A percentile compares a stretch with the other conserved stretches of the same genome.
Evolutionary conservation across 2,888 invertebrate species (phyloP).

Genomic region (Apoderus coryli): DNA sequence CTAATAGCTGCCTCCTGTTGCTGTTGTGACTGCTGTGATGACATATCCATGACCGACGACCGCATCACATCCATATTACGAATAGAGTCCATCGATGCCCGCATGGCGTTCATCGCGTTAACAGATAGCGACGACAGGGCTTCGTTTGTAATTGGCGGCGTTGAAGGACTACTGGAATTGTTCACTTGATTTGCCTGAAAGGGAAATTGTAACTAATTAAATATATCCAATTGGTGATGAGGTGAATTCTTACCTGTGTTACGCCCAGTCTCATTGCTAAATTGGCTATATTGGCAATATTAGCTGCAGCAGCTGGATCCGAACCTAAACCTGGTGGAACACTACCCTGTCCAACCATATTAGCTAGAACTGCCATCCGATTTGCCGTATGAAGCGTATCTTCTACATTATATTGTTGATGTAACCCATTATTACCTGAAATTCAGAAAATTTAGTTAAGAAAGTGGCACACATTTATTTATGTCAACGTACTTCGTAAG

Average conservation of each 20-base stretch:
- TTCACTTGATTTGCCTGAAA: conserved; percentile 33
- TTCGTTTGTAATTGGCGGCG: conserved; percentile 34
- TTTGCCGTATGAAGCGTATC: conserved; percentile 40
- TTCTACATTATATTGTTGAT: conserved; percentile 49
- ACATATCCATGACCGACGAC: conserved; percentile 36
- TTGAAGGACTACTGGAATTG: conserved; percentile 33
- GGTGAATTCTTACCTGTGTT: conserved; percentile 26
- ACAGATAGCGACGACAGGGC: conserved; percentile 35
- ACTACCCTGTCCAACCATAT: conserved; percentile 47
- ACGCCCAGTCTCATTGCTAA: conserved; percentile 52
- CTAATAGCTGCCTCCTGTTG: conserved; percentile 35
- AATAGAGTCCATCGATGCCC: conserved; percentile 42
- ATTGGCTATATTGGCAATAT: conserved; percentile 61
- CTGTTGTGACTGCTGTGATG: conserved; percentile 27
- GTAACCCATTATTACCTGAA: conserved; percentile 40
- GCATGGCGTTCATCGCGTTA: conserved; percentile 45
- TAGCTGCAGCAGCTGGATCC: conserved; percentile 45
- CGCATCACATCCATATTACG: conserved; percentile 37
- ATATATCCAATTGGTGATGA: too few species aligned
- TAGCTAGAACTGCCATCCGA: conserved; percentile 57
- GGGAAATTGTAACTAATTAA: too few species aligned
- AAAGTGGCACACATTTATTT: too few species aligned
- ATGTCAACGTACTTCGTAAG: conserved; percentile 29
- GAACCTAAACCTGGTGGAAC: conserved; percentile 40
- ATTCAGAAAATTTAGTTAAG: conserved; percentile 11